Evolutionary conservation across 2,888 invertebrate species (phyloP).

Genomic region (Dasysyrphus albostriatus): DNA sequence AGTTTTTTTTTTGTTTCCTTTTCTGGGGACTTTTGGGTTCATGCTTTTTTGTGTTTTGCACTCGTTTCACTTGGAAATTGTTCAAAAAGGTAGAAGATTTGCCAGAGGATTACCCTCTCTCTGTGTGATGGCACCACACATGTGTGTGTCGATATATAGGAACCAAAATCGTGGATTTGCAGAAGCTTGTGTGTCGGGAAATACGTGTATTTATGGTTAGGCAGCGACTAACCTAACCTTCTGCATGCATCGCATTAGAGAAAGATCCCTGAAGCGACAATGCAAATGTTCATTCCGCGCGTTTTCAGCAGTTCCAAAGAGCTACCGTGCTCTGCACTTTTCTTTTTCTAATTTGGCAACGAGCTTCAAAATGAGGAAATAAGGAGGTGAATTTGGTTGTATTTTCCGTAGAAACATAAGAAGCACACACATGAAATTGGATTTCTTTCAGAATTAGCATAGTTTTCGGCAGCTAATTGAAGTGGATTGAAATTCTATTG

Average conservation of each 20-base stretch:
- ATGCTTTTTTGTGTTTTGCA: slow-evolving; percentile 17
- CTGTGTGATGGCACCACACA: slow-evolving; percentile 7
- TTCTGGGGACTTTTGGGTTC: slow-evolving; percentile 10
- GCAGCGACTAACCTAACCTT: slow-evolving; percentile 42
- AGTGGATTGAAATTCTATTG: slow-evolving; percentile 68
- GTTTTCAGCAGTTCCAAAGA: slow-evolving; percentile 21
- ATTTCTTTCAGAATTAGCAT: slow-evolving; percentile 51
- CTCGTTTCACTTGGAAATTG: slow-evolving; percentile 44
- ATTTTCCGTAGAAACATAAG: slow-evolving; percentile 33
- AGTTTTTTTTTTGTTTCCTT: not conserved
- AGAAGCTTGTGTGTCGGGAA: not conserved
- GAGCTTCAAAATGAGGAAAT: slow-evolving; percentile 1
- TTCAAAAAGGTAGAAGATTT: slow-evolving; percentile 53
- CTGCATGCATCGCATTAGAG: slow-evolving; percentile 56
- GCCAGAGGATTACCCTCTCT: slow-evolving; percentile 52
- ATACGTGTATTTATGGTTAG: slow-evolving; percentile 16
- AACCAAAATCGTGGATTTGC: slow-evolving; percentile 44
- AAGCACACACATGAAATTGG: slow-evolving; percentile 41
- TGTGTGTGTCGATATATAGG: slow-evolving; percentile 21
- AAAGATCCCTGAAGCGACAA: slow-evolving; percentile 37
- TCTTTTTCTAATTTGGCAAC: slow-evolving; percentile 23
- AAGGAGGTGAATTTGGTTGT: not conserved
- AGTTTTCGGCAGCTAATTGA: slow-evolving; percentile 67
- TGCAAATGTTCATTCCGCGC: slow-evolving; percentile 47
- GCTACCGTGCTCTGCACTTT: not conserved